phyloP scores from a whole-genome alignment of 2,797 vertebrate genomes.

The Pteronotus mesoamericanus region DNA sequence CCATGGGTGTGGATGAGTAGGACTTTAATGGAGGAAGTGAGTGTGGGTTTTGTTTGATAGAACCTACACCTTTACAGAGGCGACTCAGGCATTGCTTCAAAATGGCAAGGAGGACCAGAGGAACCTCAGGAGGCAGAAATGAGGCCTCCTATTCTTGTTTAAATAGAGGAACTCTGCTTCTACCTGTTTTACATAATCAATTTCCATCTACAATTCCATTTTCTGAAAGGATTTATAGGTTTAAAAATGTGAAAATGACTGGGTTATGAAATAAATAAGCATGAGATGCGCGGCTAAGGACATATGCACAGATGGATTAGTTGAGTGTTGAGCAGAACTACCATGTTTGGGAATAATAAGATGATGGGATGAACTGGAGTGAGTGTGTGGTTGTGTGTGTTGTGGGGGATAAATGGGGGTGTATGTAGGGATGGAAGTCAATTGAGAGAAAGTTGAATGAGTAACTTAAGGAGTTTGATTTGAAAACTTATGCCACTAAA shows the following conservation, averaged over 20 bases:
- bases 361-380: neutral
- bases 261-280: neutral
- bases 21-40: neutral
- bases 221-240: neutral
- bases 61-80: neutral
- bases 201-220: neutral
- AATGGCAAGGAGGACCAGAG: neutral
- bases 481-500: neutral
- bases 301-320: neutral
- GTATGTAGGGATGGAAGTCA: neutral
- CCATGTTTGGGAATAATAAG: neutral
- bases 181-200: neutral
- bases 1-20: neutral
- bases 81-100: neutral
- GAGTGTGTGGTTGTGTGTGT: rapidly evolving
- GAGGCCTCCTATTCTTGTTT: neutral
- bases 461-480: neutral
- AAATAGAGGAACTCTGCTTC: neutral
- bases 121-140: neutral
- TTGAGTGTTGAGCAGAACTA: neutral
- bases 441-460: neutral
- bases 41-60: neutral
- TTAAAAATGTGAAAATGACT: neutral
- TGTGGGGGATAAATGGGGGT: neutral
- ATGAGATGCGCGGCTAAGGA: neutral